Evolutionary conservation across 2,888 invertebrate genomes (phyloP), one percentile per base, ranked within the genome.

Genomic region (Lasioglossum figueresi): DNA sequence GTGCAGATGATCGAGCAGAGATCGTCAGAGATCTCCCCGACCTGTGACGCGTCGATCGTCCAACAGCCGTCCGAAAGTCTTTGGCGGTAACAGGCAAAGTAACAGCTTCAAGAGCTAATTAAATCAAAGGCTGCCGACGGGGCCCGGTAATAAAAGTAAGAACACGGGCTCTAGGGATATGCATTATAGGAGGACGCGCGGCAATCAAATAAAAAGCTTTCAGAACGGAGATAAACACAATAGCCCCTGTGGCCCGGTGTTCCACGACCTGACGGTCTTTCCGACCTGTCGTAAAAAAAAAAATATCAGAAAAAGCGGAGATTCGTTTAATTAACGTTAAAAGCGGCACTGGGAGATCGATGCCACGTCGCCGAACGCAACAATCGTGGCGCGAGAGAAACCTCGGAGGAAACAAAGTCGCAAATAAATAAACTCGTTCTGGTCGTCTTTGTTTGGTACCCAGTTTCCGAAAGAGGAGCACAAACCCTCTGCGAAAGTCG

Each of bases 71-170:
- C 76, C 31, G 68, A 31, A 79, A 79, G 75, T 43, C 56, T 75
- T 82, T 59, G 83, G 79, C 73, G 79, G 83, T 87, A 88, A 88
- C 88, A 84, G 87, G 87, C 84, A 81, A 90, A 88, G 90, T 91
- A 92, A 91, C 91, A 90, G 91, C 90, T 91, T 91, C 89, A 86
- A 92, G 91, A 91, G 94, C 93, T 94, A 94, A 95, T 95, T 95
- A 94, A 94, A 94, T 93, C 94, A 95, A 95, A 95, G 94, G 94
- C 92, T 91, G 93, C 94, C 94, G 94, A 93, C 94, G 91, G 91
- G 90, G 93, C 89, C 91, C 92, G 93, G 93, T 94, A 94, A 93
- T 94, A 94, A 95, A 93, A 94, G 92, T 92, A 92, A 91, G 92
- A 92, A 91, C 92, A 90, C 90, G 93, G 88, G 52, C 52, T 52